phyloP scores from a whole-genome alignment of 1,140 invertebrate species.

The Spodoptera frugiperda region DNA sequence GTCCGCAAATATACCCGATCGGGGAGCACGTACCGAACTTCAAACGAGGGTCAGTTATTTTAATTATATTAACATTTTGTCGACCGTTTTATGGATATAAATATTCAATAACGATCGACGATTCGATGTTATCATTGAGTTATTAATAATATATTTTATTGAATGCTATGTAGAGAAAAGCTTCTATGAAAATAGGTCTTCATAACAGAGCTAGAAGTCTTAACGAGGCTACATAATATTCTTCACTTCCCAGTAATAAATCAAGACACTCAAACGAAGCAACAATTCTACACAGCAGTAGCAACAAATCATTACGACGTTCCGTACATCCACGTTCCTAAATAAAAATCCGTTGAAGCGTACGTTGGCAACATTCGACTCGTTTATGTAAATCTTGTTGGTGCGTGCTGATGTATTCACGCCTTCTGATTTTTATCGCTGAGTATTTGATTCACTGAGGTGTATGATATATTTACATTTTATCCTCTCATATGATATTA shows the following conservation, averaged over 20 bases:
- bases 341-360: conserved; percentile 44
- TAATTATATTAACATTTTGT: too few species aligned
- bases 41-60: too few species aligned
- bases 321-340: conserved; percentile 29
- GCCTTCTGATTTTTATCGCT: conserved; percentile 56
- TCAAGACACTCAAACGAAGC: conserved; percentile 28
- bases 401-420: conserved; percentile 54
- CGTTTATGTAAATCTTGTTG: conserved; percentile 57
- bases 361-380: conserved; percentile 48
- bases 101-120: too few species aligned
- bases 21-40: too few species aligned
- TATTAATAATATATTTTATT: too few species aligned
- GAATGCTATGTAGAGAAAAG: too few species aligned
- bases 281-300: conserved; percentile 12
- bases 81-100: too few species aligned
- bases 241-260: conserved; percentile 21
- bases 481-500: conserved; percentile 48
- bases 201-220: background rate
- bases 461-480: conserved; percentile 57
- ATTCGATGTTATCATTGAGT: too few species aligned
- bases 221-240: conserved; percentile 28
- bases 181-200: conserved; percentile 12
- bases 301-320: conserved; percentile 32
- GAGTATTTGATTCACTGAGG: conserved; percentile 52
- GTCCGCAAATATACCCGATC: too few species aligned